Conservation (phyloP, 2,888 invertebrate species). For the Drosophila putrida region DNA sequence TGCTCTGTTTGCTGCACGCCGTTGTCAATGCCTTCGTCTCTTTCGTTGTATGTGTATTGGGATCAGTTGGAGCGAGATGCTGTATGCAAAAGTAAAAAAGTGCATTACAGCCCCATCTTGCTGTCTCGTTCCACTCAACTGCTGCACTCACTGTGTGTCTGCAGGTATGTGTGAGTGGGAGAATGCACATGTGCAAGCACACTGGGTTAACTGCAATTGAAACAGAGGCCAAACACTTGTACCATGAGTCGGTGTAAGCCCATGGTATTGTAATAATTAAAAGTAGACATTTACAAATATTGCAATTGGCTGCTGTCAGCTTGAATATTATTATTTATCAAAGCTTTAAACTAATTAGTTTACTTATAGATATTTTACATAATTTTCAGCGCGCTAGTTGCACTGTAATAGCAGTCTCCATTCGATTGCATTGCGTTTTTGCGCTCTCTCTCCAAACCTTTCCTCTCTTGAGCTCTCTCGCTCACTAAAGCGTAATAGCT, state of each 20-base stretch:
- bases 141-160: background rate
- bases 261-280: too few species aligned
- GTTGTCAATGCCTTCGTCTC: conserved; percentile 68
- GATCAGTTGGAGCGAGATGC: conserved; percentile 54
- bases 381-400: background rate
- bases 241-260: too few species aligned
- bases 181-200: conserved; percentile 19
- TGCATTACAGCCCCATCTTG: conserved; percentile 36
- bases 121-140: conserved; percentile 17
- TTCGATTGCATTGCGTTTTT: conserved; percentile 56
- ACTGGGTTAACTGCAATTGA: background rate
- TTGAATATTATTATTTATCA: background rate
- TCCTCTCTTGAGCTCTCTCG: conserved; percentile 21
- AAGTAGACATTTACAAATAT: too few species aligned
- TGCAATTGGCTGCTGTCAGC: too few species aligned
- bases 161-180: conserved; percentile 7
- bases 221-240: background rate
- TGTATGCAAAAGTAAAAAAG: conserved; percentile 34
- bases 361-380: background rate
- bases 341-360: background rate
- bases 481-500: conserved; percentile 17
- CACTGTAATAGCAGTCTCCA: conserved; percentile 46
- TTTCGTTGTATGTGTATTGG: conserved; percentile 64
- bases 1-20: conserved; percentile 71
- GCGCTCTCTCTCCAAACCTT: conserved; percentile 2